Evolutionary conservation across 1,140 invertebrate genomes (phyloP), one percentile per base, ranked within the genome.

Genomic region (Drosophila sucinea): DNA sequence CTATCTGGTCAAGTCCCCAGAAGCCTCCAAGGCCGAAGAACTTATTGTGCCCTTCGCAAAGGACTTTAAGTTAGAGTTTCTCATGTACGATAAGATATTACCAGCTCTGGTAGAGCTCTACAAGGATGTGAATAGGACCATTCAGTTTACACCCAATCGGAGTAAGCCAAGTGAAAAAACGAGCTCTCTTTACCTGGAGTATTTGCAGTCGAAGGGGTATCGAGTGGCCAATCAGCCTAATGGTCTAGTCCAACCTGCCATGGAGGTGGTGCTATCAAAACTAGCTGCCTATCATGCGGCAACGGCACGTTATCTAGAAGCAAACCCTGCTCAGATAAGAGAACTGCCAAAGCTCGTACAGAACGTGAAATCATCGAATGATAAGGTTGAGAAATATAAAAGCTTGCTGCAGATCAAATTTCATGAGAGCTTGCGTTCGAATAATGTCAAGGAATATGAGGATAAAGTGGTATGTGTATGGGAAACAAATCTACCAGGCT

Each of bases 271-370:
- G 1, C 70, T 95, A 27, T 89, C 91, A 1, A 93, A 93, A 73
- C 68, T 95, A 60, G 94, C 93, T 0, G 92, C 79, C 61, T 94
- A 94, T 81, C 94, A 95, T 73, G 94, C 94, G 0, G 85, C 92
- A 4, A 93, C 94, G 0, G 90, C 94, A 2, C 47, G 72, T 47
- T 77, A 82, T 77, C 58, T 90, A 54, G 69, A 77, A 55, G 25
- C 25, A 3, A 73, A 70, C 25, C 64, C 66, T 2, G 57, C 27
- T 3, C 41, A 75, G 27, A 54, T 79, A 17, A 70, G 63, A 8
- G 71, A 74, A 23, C 56, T 86, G 40, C 38, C 70, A 51, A 78
- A 72, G 38, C 74, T 71, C 3, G 25, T 6, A 7, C 0, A 54
- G 8, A 33, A 7, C 10, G 32, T 33, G 10, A 2, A 38, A 11